These are phyloP conservation scores for Ctenoplectra terminalis DNA, from an alignment of 1,140 invertebrate genomes.

Conservation along the genomic window DNA sequence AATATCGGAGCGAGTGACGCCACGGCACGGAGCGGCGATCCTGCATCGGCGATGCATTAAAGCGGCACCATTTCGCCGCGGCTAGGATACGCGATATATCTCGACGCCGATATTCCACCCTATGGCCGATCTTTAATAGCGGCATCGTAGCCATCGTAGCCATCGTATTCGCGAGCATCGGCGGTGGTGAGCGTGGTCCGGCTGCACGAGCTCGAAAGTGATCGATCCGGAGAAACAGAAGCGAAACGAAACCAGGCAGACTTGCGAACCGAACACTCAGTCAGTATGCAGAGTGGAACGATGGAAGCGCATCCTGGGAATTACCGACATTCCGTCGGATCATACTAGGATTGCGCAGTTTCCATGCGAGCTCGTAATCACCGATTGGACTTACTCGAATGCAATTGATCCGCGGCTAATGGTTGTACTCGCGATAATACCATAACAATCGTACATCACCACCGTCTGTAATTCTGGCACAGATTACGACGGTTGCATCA, in stretches of 20 bases:
- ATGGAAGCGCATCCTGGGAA: constrained; percentile 74
- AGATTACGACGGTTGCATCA: constrained; percentile 23
- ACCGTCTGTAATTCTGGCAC: constrained; percentile 43
- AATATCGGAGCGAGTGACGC: constrained; percentile 3
- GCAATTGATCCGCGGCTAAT: constrained; percentile 67
- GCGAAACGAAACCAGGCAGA: constrained; percentile 54
- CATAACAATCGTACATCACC: constrained; percentile 63
- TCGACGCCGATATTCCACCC: too few relatives aligned
- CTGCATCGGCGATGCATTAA: constrained; percentile 6
- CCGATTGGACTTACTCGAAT: constrained; percentile 62
- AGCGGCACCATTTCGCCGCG: background rate
- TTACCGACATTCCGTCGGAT: constrained; percentile 79
- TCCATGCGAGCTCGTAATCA: constrained; percentile 66
- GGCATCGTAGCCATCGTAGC: background rate
- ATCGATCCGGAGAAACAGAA: constrained; percentile 57
- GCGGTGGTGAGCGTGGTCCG: background rate
- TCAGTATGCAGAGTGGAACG: constrained; percentile 66
- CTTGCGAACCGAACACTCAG: constrained; percentile 62
- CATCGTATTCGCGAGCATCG: background rate
- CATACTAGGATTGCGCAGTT: constrained; percentile 78
- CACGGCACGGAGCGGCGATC: too few relatives aligned
- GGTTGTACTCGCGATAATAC: constrained; percentile 63
- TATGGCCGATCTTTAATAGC: constrained; percentile 37
- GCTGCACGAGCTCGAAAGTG: constrained; percentile 28
- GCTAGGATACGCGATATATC: background rate